Evolutionary conservation across 2,113 vertebrate species (phyloP).

Genomic region (Pygathrix nemaeus): DNA sequence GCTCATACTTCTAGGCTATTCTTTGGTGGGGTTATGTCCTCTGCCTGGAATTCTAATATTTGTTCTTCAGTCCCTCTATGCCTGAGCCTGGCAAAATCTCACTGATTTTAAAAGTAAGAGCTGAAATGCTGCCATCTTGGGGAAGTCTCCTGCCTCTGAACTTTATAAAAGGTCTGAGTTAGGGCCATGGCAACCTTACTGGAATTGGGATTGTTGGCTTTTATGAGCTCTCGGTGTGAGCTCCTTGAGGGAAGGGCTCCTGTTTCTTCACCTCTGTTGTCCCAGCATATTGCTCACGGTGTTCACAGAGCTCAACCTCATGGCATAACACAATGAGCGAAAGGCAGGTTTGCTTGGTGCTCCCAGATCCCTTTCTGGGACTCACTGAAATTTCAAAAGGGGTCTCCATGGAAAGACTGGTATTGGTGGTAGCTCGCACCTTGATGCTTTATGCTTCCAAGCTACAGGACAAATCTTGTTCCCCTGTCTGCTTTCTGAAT

Average conservation of each 20-base stretch:
- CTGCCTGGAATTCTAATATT: not conserved
- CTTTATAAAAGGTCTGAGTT: not conserved
- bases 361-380: not conserved
- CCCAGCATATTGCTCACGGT: not conserved
- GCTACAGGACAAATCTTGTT: not conserved
- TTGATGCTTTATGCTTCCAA: not conserved
- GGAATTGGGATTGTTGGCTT: not conserved
- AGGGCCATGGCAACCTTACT: not conserved
- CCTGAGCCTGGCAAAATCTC: not conserved
- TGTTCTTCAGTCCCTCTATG: not conserved
- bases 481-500: not conserved
- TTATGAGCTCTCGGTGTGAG: not conserved
- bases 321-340: not conserved
- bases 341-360: not conserved
- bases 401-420: not conserved
- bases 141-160: not conserved
- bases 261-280: not conserved
- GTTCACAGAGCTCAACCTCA: not conserved
- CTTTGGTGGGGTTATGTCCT: not conserved
- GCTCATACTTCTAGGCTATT: not conserved
- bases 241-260: not conserved
- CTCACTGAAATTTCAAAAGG: not conserved
- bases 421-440: not conserved
- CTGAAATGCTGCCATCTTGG: not conserved
- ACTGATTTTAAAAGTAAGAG: slow-evolving; percentile 1